These are phyloP conservation scores for Phoebastria nigripes DNA, from an alignment of 2,797 vertebrate species.

Conservation along the genomic window DNA sequence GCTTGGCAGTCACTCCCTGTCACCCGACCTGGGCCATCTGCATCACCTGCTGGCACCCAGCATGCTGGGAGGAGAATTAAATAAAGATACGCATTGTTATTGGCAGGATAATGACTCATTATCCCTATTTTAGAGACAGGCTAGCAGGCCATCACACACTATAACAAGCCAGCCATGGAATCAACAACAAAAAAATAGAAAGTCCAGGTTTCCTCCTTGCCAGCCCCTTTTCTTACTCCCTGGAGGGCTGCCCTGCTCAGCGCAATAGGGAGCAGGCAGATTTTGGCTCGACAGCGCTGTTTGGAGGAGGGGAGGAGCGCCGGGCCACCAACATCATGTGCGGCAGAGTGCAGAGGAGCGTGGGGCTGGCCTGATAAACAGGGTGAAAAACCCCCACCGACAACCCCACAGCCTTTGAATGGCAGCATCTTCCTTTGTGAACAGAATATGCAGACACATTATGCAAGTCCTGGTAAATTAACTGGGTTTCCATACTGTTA, in stretches of 20 bases:
- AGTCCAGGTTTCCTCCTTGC: background rate
- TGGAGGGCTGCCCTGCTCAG: background rate
- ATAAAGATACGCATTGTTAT: background rate
- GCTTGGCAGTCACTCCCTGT: rapidly evolving
- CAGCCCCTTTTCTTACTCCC: background rate
- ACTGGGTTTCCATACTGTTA: background rate
- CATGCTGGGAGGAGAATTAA: background rate
- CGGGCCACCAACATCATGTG: rapidly evolving
- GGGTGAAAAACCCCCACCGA: background rate
- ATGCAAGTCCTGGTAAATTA: background rate
- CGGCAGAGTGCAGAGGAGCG: rapidly evolving
- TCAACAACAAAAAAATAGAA: background rate
- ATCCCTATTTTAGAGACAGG: background rate
- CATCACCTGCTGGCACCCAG: background rate
- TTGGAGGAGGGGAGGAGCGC: background rate
- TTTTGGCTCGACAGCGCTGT: background rate
- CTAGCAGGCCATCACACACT: background rate
- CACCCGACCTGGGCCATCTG: background rate
- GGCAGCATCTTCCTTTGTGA: background rate
- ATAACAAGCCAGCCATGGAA: background rate
- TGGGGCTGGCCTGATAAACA: background rate
- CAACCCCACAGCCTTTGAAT: background rate
- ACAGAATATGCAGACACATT: background rate
- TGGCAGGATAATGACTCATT: background rate
- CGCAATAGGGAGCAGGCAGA: background rate